Percentiles rank a stretch among this genome's conserved stretches.
Evolutionary conservation across 2,797 vertebrate genomes (phyloP).

Genomic region (Xenopus petersii): DNA sequence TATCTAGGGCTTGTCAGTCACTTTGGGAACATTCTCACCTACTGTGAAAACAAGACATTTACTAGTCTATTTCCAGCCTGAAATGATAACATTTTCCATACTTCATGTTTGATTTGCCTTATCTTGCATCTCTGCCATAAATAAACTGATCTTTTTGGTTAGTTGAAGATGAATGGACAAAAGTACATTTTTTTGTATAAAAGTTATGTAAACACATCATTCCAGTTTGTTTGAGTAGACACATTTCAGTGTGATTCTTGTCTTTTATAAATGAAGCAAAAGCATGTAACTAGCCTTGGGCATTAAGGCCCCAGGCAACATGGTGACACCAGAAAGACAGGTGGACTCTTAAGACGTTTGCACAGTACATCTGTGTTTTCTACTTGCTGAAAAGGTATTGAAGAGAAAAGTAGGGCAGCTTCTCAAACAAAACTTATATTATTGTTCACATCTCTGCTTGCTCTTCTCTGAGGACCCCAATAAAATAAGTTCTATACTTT

Average conservation of each 20-base stretch:
- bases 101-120: not conserved
- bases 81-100: too few species aligned
- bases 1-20: too few species aligned
- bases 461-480: not conserved
- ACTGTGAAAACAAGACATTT: not conserved
- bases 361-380: not conserved
- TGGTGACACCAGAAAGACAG: constrained; percentile 8
- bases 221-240: not conserved
- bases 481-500: too few species aligned
- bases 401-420: not conserved
- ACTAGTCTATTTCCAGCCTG: too few species aligned
- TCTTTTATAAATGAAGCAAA: constrained; percentile 17
- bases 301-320: not conserved
- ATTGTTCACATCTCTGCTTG: not conserved
- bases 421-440: too few species aligned
- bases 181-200: not conserved
- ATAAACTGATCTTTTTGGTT: not conserved
- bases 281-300: not conserved
- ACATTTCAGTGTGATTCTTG: not conserved
- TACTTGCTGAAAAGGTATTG: constrained; percentile 16
- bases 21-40: not conserved
- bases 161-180: not conserved
- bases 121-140: not conserved
- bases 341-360: not conserved
- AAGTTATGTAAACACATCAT: constrained; percentile 5